phyloP scores from a whole-genome alignment of 2,888 invertebrate species.

The Melinopterus prodromus region DNA sequence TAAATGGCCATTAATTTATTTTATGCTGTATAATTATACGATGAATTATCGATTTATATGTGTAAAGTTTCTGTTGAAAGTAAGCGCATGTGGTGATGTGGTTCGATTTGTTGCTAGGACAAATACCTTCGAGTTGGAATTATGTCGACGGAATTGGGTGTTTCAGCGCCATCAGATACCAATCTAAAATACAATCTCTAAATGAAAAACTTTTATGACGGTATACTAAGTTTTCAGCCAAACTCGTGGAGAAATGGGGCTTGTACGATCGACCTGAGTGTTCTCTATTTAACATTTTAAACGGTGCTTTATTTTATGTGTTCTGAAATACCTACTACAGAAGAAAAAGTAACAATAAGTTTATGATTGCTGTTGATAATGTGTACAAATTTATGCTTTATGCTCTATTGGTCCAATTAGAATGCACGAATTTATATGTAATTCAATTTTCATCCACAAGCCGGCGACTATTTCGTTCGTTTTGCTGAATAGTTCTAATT shows the following conservation, averaged over 20 bases:
- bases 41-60: too few species aligned
- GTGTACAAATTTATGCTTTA: too few species aligned
- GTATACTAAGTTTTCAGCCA: constrained; percentile 18
- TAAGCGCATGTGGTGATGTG: not conserved
- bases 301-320: not conserved
- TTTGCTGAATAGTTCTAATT: too few species aligned
- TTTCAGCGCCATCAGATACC: constrained; percentile 25
- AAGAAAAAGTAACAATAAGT: too few species aligned
- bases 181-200: constrained; percentile 24
- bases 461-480: too few species aligned
- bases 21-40: too few species aligned
- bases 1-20: too few species aligned
- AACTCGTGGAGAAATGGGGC: constrained; percentile 10
- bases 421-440: too few species aligned
- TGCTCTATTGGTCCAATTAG: too few species aligned
- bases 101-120: constrained; percentile 9
- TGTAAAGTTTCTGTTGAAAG: not conserved
- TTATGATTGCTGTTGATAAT: too few species aligned
- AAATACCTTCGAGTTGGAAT: not conserved
- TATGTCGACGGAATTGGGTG: constrained; percentile 20
- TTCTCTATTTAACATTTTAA: constrained; percentile 25
- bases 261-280: not conserved
- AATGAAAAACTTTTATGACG: constrained; percentile 25
- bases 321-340: not conserved
- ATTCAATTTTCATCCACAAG: too few species aligned